Conservation (phyloP, 2,797 vertebrate genomes). For the Sebastes nivosus region DNA sequence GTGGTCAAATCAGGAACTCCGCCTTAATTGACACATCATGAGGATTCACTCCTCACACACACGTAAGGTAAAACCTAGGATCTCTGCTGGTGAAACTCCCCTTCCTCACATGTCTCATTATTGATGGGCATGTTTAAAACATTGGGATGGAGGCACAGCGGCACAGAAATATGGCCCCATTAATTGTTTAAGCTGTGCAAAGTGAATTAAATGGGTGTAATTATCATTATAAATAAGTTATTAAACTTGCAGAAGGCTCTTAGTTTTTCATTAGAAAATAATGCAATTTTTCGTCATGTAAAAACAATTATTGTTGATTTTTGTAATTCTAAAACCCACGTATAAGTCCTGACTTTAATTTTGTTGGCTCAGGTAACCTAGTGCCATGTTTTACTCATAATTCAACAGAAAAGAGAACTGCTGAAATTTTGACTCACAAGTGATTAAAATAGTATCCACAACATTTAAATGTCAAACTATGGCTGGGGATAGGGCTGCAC, state of each 20-base stretch:
- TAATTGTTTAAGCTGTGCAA: neutral
- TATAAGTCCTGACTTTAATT: neutral
- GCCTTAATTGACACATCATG: neutral
- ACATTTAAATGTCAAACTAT: neutral
- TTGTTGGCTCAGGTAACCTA: neutral
- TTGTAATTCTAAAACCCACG: neutral
- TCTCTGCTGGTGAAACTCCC: slow-evolving; percentile 1
- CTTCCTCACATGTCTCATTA: slow-evolving; percentile 21
- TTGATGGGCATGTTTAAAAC: slow-evolving; percentile 44
- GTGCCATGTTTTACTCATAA: neutral
- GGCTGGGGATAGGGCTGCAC: neutral
- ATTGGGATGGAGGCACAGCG: neutral
- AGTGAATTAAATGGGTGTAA: neutral
- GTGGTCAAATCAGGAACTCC: slow-evolving; percentile 4
- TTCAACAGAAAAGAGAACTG: neutral
- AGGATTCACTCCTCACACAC: slow-evolving; percentile 1
- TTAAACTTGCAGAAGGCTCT: neutral
- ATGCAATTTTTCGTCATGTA: neutral
- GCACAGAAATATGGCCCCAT: neutral
- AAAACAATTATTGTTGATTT: neutral
- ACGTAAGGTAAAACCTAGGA: slow-evolving; percentile 11
- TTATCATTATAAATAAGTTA: neutral
- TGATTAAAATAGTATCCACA: neutral
- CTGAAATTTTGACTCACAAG: neutral
- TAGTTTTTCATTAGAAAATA: neutral